These are phyloP conservation scores for Lerema accius DNA, from an alignment of 1,140 invertebrate genomes.

Conservation along the genomic window DNA sequence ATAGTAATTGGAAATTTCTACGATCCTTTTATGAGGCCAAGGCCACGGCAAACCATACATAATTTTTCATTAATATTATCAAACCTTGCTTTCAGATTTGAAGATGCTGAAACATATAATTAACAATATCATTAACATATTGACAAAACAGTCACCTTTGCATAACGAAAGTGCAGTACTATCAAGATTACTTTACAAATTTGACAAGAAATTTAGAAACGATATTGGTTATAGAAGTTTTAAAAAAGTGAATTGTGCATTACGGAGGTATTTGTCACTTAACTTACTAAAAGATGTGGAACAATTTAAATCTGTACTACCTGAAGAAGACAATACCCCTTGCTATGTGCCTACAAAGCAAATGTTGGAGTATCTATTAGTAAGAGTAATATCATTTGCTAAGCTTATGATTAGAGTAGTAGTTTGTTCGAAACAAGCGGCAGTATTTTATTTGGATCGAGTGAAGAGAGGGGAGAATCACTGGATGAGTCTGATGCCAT, in stretches of 20 bases:
- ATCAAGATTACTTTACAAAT: slow-evolving; percentile 84
- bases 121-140: slow-evolving; percentile 65
- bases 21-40: too few species aligned
- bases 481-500: slow-evolving; percentile 82
- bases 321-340: slow-evolving; percentile 44
- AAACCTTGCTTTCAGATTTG: slow-evolving; percentile 61
- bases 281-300: slow-evolving; percentile 77
- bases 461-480: slow-evolving; percentile 83
- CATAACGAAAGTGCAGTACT: slow-evolving; percentile 83
- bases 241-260: slow-evolving; percentile 82
- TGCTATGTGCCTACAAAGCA: slow-evolving; percentile 82
- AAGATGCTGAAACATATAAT: slow-evolving; percentile 49
- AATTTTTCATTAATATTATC: too few species aligned
- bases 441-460: slow-evolving; percentile 81
- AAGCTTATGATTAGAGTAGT: slow-evolving; percentile 83
- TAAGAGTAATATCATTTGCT: slow-evolving; percentile 82
- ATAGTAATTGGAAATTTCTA: too few species aligned
- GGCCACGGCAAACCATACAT: too few species aligned
- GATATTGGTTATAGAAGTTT: slow-evolving; percentile 84
- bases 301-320: slow-evolving; percentile 60
- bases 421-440: slow-evolving; percentile 72
- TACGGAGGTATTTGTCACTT: slow-evolving; percentile 82
- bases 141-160: slow-evolving; percentile 79
- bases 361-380: slow-evolving; percentile 83
- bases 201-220: slow-evolving; percentile 84